A percentile compares a stretch with the other conserved stretches of the same genome.
Evolutionary conservation across 2,113 vertebrate species (phyloP).

Genomic region (Ciconia stormi): DNA sequence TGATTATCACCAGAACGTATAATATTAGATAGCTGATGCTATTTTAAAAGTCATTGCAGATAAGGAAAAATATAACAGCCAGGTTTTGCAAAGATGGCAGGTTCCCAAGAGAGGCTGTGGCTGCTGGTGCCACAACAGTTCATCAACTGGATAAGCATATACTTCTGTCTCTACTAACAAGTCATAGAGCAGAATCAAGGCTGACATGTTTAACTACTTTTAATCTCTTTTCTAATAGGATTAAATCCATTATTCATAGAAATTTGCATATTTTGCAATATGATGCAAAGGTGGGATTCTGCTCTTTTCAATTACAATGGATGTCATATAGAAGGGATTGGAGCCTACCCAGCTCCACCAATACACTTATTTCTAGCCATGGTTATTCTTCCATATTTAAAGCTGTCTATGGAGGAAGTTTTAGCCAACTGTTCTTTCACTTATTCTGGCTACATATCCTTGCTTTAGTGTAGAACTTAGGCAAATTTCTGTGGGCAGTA

Average conservation of each 20-base stretch:
- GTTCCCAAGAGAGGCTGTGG: neutral
- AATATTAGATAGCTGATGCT: neutral
- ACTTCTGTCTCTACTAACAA: conserved; percentile 23
- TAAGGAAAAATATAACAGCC: neutral
- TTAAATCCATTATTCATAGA: conserved; percentile 41
- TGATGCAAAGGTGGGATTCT: neutral
- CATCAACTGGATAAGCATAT: neutral
- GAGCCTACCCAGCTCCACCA: neutral
- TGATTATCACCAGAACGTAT: neutral
- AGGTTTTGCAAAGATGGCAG: neutral
- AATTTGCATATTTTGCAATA: neutral
- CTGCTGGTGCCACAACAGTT: neutral
- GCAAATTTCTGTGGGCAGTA: neutral
- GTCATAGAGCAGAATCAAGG: conserved; percentile 22
- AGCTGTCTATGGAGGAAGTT: neutral
- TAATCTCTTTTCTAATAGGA: conserved; percentile 51
- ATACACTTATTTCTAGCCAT: neutral
- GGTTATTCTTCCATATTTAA: neutral
- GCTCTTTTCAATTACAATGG: neutral
- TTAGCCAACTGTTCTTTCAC: neutral
- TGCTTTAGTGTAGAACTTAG: neutral
- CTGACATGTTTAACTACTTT: conserved; percentile 43
- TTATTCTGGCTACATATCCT: neutral
- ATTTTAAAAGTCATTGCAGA: neutral
- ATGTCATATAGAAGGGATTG: neutral